phyloP scores from a whole-genome alignment of 1,140 invertebrate species.

The Lasioglossum baleicum region DNA sequence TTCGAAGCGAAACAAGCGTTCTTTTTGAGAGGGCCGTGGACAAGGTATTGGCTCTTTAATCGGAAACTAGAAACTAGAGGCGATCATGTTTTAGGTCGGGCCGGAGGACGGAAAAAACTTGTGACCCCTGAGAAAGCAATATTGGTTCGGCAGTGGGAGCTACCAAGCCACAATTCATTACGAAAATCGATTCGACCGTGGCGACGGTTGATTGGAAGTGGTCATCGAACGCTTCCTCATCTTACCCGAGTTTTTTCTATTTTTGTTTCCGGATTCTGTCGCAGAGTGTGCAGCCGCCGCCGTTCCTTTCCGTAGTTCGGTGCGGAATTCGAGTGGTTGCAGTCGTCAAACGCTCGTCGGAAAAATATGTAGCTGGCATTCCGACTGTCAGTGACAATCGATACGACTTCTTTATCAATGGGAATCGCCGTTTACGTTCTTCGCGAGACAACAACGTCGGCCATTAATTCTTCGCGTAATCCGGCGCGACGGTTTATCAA shows the following conservation, averaged over 20 bases:
- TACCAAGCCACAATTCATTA: conserved; percentile 72
- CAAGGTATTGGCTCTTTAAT: conserved; percentile 60
- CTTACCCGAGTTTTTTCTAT: conserved; percentile 29
- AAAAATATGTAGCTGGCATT: not conserved
- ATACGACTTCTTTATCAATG: no score
- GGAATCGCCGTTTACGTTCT: not conserved
- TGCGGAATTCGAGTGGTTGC: conserved; percentile 50
- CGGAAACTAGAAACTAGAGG: conserved; percentile 45
- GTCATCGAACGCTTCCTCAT: conserved; percentile 58
- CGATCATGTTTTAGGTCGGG: conserved; percentile 54
- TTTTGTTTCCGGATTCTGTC: conserved; percentile 19
- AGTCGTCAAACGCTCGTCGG: not conserved
- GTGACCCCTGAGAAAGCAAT: conserved; percentile 73
- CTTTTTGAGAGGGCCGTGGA: conserved; percentile 21
- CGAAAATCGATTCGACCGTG: conserved; percentile 72
- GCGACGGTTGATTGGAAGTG: conserved; percentile 71
- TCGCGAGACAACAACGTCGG: no score
- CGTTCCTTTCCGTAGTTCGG: conserved; percentile 18
- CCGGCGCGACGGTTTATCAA: no score
- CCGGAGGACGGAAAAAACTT: conserved; percentile 63
- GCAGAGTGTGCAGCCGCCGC: not conserved
- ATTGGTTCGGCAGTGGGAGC: conserved; percentile 65
- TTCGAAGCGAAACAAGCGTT: conserved; percentile 31
- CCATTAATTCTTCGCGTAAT: no score
- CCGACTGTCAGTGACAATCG: not conserved